These are phyloP conservation scores for Lasius platythorax DNA, from an alignment of 2,888 invertebrate genomes.

Conservation along the genomic window DNA sequence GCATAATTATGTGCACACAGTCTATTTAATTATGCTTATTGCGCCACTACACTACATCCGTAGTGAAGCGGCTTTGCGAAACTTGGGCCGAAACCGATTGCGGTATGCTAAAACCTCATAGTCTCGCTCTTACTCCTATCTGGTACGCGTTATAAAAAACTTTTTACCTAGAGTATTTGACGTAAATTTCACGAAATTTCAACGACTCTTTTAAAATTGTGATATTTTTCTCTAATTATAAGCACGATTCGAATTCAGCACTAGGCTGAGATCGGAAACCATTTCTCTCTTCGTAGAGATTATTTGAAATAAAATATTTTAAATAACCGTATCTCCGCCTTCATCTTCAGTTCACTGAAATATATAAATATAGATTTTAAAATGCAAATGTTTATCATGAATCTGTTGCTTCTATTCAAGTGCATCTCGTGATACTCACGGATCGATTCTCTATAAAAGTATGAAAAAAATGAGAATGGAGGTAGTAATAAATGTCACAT, in stretches of 20 bases:
- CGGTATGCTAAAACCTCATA: slow-evolving; percentile 39
- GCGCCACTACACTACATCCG: slow-evolving; percentile 17
- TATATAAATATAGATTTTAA: not conserved
- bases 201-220: not conserved
- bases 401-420: slow-evolving; percentile 1
- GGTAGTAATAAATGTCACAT: slow-evolving; percentile 6
- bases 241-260: not conserved
- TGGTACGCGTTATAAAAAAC: slow-evolving; percentile 25
- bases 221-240: slow-evolving; percentile 3
- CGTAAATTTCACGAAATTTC: not conserved
- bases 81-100: slow-evolving; percentile 43
- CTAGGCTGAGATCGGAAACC: not conserved
- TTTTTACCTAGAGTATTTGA: not conserved
- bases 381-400: not conserved
- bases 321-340: not conserved
- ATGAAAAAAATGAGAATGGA: not conserved
- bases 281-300: not conserved
- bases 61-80: slow-evolving; percentile 2
- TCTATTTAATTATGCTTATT: slow-evolving; percentile 72
- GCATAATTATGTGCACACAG: slow-evolving; percentile 71
- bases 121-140: slow-evolving; percentile 54
- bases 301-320: not conserved
- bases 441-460: slow-evolving; percentile 10
- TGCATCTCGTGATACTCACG: not conserved
- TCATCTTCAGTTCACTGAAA: not conserved